Evolutionary conservation across 2,113 vertebrate genomes (phyloP), one percentile per base, ranked within the genome.

Genomic region (Forbesichthys agassizii): DNA sequence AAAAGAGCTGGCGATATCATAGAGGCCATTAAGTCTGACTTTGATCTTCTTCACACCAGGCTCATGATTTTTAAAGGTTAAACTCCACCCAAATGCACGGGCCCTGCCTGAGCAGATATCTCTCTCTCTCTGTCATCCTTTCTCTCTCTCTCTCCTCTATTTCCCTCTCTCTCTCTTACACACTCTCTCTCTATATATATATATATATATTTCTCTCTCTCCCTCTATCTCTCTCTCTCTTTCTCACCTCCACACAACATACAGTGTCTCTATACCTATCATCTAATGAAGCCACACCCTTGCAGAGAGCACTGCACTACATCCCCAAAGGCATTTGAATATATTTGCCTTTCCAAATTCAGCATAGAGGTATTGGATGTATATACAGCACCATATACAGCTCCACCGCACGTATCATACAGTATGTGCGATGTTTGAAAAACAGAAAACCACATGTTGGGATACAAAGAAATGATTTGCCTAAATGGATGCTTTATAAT

Each of bases 251-350:
- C 85, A 85, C 16, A 69, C 18, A 68, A 46, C 74, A 85, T 82
- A 84, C 83, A 82, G 77, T 85, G 83, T 91, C 79, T 79, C 78
- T 67, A 80, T 87, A 78, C 77, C 81, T 80, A 84, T 83, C 80
- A 80, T 83, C 87, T 90, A 91, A 92, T 92, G 88, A 93, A 87
- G 79, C 69, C 79, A 75, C 80, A 80, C 79, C 81, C 84, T 87
- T 86, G 82, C 88, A 81, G 78, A 85, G 81, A 88, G 83, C 80
- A 87, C 83, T 82, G 74, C 69, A 68, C 67, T 57, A 47, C 83
- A 56, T 84, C 71, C 83, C 90, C 88, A 64, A 85, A 90, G 85
- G 84, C 78, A 88, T 73, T 73, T 83, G 82, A 80, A 57, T 79
- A 52, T 68, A 66, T 84, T 81, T 81, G 78, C 85, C 75, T 86